Evolutionary conservation across 2,797 vertebrate genomes (phyloP).

Genomic region (Anguilla megastoma): DNA sequence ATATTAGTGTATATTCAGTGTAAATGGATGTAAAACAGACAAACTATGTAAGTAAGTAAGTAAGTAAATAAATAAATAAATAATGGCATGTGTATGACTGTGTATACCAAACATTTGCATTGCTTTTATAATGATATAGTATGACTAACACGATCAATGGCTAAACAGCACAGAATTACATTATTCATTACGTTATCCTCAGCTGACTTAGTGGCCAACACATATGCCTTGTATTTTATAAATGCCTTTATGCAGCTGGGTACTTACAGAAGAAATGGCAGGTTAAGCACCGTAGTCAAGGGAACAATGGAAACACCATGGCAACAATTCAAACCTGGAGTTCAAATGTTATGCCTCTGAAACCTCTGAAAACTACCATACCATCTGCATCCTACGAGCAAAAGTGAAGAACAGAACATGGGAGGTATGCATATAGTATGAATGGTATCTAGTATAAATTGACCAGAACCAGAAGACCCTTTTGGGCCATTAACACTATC

Average conservation of each 20-base stretch:
- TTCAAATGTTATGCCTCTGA: neutral
- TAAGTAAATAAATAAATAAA: too few relatives aligned
- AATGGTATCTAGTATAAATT: neutral
- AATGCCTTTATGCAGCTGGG: conserved; percentile 1
- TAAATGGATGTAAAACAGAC: neutral
- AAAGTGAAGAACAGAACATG: neutral
- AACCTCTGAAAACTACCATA: neutral
- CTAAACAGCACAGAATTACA: neutral
- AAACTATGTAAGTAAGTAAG: too few relatives aligned
- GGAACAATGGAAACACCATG: neutral
- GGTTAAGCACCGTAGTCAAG: neutral
- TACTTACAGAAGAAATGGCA: neutral
- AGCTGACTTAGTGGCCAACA: neutral
- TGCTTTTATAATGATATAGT: neutral
- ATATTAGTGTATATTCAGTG: neutral
- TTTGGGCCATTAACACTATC: conserved; percentile 47
- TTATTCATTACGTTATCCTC: neutral
- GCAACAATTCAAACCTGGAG: neutral
- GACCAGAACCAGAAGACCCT: conserved; percentile 35
- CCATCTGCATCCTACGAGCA: neutral
- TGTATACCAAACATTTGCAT: neutral
- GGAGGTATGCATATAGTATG: neutral
- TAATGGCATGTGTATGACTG: neutral
- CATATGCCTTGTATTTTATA: neutral
- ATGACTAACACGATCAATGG: neutral